Base-by-base conservation (phyloP, 2,797 vertebrate species). In the Bovichtus diacanthus region DNA sequence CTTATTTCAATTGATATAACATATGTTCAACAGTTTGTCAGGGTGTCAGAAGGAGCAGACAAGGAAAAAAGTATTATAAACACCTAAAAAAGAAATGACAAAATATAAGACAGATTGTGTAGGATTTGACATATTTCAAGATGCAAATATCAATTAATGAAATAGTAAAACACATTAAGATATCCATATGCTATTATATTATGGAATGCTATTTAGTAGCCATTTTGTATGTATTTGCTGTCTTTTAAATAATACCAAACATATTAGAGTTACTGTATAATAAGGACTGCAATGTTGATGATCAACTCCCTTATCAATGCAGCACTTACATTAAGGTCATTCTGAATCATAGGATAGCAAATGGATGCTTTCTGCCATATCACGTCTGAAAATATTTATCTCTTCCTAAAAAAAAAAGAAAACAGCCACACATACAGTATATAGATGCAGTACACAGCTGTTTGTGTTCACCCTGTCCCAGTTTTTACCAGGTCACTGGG, bases 401-500 rank as follows among this genome's bases (percentile, higher is more conserved):
- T 69, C 23, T 5, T 43, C 41, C 31, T 60, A 65, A 81, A 84
- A 68, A 84, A 68, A 68, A 81, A 71, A 66, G 51, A 74, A 63
- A 59, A 58, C 44, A 5, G 19, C 36, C 53, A 23, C 63, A 63
- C 23, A 31, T 15, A n/a, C n/a, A n/a, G n/a, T n/a, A 59, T 5
- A 47, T n/a, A 41, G 9, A 36, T 0, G 5, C 18, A n/a, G 44
- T 47, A 53, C 29, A 62, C 47, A 54, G 44, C 6, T 27, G 9
- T 63, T 59, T 75, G 63, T 76, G 74, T 73, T 74, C 27, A 76
- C 49, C 60, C 31, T 86, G 81, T 27, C 88, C 89, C 78, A 75
- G 12, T 82, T 89, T 87, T 86, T 84, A 86, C 47, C 88, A 78
- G 90, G 90, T 91, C 91, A 90, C 44, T 79, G 78, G 85, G 85